Base-by-base conservation (phyloP, 1,140 invertebrate species). In the Conus betulinus region DNA sequence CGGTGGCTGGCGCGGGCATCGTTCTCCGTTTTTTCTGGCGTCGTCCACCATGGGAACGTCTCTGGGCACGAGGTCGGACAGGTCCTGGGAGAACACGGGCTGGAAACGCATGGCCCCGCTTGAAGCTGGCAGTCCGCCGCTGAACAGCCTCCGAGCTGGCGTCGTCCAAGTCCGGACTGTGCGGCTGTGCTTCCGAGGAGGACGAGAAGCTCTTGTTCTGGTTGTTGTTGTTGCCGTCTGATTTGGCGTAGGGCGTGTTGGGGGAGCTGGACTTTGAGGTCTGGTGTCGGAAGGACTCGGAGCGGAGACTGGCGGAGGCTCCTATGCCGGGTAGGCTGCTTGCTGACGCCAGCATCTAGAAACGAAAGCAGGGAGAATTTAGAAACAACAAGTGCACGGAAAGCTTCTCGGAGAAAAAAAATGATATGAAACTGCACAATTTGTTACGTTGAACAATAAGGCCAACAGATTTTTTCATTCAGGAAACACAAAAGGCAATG, bases 121-220 rank as follows among this genome's bases (percentile, higher is more conserved):
- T 86, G 81, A 93, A 93, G 88, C 93, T 93, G 57, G 85, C 63
- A n/a, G 91, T 88, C 79, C 93, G 76, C 11, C 85, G 88, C 74
- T 79, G 85, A 11, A 76, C 23, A 6, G 71, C 20, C n/a, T 87
- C 52, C 4, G 85, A 53, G 39, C 67, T 85, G 20, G 51, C 8
- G 52, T 55, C 83, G 20, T 81, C 51, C 5, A 23, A 10, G 23
- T 39, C 13, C 8, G 27, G 17, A 13, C 27, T 23, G 79, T 3
- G 5, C 39, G 79, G 17, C 51, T 11, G 5, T 20, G 13, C 3
- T 13, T 53, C 79, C 15, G 76, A 23, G 11, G 86, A 76, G 13
- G 76, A 53, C 17, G n/a, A 78, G 23, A 53, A 55, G 60, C 23
- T 57, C 51, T 78, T 63, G 84, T 87, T 57, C 13, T 86, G 51